A percentile compares a stretch with the other conserved stretches of the same genome.
Evolutionary conservation across 2,888 invertebrate species (phyloP).

Genomic region (Disparrhopalites patrizii): DNA sequence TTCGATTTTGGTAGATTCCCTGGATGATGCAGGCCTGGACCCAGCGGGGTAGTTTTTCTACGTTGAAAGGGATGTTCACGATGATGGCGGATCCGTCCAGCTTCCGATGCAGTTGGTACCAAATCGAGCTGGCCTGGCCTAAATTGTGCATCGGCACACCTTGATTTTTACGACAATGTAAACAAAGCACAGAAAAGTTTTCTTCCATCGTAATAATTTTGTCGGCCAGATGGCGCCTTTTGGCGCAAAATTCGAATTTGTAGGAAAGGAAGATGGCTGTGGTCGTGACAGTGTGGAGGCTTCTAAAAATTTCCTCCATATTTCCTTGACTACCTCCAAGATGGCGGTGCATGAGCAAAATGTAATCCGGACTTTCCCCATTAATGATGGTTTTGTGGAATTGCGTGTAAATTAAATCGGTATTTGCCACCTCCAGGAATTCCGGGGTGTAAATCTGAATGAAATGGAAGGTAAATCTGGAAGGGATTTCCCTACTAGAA

Average conservation of each 20-base stretch:
- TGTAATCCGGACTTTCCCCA: slow-evolving; percentile 4
- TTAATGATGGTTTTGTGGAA: neutral
- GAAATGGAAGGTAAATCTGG: neutral
- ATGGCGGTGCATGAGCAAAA: neutral
- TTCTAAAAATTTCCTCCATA: neutral
- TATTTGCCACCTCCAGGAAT: neutral
- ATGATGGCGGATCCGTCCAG: neutral
- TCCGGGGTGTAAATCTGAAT: slow-evolving; percentile 6
- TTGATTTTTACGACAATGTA: neutral
- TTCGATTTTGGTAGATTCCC: neutral
- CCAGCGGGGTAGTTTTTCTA: slow-evolving; percentile 6
- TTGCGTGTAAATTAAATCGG: neutral
- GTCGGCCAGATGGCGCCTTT: too few relatives aligned
- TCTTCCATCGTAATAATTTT: neutral
- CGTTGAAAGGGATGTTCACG: neutral
- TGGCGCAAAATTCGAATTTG: too few relatives aligned
- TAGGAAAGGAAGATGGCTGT: neutral
- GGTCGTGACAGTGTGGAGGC: neutral
- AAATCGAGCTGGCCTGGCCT: neutral
- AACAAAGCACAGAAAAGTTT: neutral
- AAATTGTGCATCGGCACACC: neutral
- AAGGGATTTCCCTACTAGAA: neutral
- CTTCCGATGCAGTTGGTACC: neutral
- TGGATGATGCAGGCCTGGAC: neutral
- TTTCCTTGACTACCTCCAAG: neutral